phyloP scores from a whole-genome alignment of 2,113 vertebrate species.

The Phocoena sinus region DNA sequence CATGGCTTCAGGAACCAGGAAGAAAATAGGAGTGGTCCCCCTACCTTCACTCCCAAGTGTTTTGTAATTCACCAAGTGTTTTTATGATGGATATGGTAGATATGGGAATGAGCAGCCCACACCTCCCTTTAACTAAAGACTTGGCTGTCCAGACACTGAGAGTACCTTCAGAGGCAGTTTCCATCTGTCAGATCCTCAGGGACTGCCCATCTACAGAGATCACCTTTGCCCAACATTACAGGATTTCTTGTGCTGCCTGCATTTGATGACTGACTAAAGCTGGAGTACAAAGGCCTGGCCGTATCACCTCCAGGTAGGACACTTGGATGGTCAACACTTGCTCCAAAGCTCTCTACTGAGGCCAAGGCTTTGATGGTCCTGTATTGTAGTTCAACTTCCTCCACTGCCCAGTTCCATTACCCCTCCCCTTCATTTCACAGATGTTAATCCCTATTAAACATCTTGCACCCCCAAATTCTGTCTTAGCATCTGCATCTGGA shows the following conservation, averaged over 20 bases:
- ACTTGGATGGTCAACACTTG: not conserved
- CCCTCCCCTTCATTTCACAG: not conserved
- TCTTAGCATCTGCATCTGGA: not conserved
- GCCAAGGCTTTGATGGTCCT: not conserved
- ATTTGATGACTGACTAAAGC: not conserved
- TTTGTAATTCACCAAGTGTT: not conserved
- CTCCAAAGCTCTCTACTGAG: not conserved
- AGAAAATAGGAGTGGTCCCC: not conserved
- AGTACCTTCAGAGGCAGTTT: not conserved
- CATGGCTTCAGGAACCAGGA: not conserved
- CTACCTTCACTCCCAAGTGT: not conserved
- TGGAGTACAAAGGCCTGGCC: not conserved
- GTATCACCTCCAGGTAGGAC: not conserved
- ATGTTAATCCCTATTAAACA: not conserved
- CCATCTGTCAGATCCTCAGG: not conserved
- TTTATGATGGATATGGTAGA: not conserved
- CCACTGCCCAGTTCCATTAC: not conserved
- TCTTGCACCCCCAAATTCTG: not conserved
- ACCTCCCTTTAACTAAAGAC: not conserved
- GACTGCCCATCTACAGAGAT: not conserved
- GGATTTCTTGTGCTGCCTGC: not conserved
- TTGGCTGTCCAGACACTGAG: not conserved
- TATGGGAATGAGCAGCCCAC: not conserved
- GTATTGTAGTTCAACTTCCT: not conserved
- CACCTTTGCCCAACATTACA: not conserved